These are phyloP conservation scores for Arenaria interpres DNA, from an alignment of 2,113 vertebrate species.

Conservation along the genomic window DNA sequence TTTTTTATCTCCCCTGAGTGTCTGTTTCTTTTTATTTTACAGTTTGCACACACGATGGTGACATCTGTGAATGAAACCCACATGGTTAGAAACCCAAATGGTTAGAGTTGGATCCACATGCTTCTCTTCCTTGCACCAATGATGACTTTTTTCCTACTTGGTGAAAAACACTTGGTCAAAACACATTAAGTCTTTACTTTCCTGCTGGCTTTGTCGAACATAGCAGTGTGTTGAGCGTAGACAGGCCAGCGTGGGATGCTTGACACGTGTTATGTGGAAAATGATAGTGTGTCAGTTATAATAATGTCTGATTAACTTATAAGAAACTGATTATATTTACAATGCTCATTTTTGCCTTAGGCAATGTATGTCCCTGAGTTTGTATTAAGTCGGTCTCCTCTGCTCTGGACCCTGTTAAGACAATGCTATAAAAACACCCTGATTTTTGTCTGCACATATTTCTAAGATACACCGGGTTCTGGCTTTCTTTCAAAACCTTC, in stretches of 20 bases:
- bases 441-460: neutral
- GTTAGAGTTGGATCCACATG: neutral
- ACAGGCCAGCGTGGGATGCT: neutral
- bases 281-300: neutral
- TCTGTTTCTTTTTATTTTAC: conserved; percentile 2
- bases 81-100: neutral
- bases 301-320: neutral
- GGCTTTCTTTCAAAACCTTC: conserved; percentile 16
- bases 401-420: neutral
- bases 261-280: neutral
- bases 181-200: neutral
- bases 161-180: neutral
- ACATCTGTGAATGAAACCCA: neutral
- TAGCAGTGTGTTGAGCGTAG: neutral
- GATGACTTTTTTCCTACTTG: neutral
- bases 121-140: neutral
- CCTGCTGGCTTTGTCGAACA: neutral
- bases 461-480: neutral
- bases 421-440: neutral
- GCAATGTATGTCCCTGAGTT: neutral
- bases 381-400: neutral
- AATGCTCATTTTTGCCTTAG: neutral
- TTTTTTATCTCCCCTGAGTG: neutral
- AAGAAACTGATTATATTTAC: neutral
- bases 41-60: neutral